A percentile compares a stretch with the other conserved stretches of the same genome.
Conservation (phyloP, 1,140 invertebrate species). For the Bradysia coprophila region DNA sequence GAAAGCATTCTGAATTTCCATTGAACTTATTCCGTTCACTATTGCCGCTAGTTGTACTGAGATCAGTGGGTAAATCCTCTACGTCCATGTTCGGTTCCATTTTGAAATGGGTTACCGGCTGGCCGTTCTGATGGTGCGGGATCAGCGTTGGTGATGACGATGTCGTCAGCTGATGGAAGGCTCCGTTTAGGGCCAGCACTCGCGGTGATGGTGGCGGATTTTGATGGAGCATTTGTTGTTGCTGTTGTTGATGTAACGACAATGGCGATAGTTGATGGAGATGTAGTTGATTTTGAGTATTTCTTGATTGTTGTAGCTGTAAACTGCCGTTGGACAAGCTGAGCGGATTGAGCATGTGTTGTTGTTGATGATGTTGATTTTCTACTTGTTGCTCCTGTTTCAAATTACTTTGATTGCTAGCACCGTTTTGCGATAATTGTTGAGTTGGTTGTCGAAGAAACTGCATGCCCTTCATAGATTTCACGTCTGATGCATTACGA, state of each 20-base stretch:
- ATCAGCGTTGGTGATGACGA: conserved; percentile 10
- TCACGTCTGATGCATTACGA: conserved; percentile 73
- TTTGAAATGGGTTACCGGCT: conserved; percentile 18
- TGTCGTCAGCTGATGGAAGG: conserved; percentile 20
- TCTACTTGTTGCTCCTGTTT: conserved; percentile 52
- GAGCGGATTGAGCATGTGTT: conserved; percentile 4
- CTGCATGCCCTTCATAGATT: conserved; percentile 85
- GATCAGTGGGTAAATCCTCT: conserved; percentile 30
- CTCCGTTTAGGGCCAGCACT: conserved; percentile 20
- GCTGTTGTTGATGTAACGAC: conserved; percentile 7
- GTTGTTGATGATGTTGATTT: conserved; percentile 11
- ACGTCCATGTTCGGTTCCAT: conserved; percentile 16
- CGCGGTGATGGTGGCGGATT: conserved; percentile 20
- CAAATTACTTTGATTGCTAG: conserved; percentile 50
- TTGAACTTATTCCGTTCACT: conserved; percentile 8
- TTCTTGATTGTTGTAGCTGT: background rate
- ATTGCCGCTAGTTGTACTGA: conserved; percentile 24
- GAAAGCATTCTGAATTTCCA: conserved; percentile 19
- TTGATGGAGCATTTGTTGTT: background rate
- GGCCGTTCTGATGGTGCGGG: conserved; percentile 13
- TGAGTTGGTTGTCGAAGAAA: conserved; percentile 43
- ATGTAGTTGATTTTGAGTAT: background rate
- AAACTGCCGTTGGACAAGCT: background rate
- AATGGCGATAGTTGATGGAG: background rate
- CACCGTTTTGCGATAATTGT: background rate